Evolutionary conservation across 2,113 vertebrate genomes (phyloP).

Genomic region (Spea multiplicata): DNA sequence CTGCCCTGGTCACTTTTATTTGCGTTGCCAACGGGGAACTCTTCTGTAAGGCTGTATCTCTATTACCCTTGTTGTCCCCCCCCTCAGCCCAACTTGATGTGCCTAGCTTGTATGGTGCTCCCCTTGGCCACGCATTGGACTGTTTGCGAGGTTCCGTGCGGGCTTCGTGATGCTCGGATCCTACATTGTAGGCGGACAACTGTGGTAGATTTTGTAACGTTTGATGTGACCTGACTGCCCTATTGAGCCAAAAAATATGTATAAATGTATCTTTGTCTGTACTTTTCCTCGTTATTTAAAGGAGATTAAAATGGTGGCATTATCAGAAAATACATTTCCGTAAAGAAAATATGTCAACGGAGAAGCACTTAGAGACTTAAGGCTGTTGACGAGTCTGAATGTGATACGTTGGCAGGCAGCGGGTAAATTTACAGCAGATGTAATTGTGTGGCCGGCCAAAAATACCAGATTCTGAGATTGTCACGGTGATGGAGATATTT

Average conservation of each 20-base stretch:
- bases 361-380: background rate
- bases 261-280: background rate
- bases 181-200: slow-evolving; percentile 45
- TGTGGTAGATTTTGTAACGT: slow-evolving; percentile 39
- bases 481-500: no score
- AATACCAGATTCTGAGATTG: no score
- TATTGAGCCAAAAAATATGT: slow-evolving; percentile 53
- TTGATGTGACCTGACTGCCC: slow-evolving; percentile 50
- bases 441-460: no score
- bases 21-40: slow-evolving; percentile 8
- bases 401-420: no score
- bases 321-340: background rate
- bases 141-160: slow-evolving; percentile 25
- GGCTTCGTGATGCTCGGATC: slow-evolving; percentile 58
- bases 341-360: background rate
- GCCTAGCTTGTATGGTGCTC: slow-evolving; percentile 45
- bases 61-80: background rate
- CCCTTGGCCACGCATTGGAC: slow-evolving; percentile 26
- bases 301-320: background rate
- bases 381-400: background rate
- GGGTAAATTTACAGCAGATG: no score
- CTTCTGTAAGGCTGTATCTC: slow-evolving; percentile 2
- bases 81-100: slow-evolving; percentile 5
- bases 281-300: background rate
- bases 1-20: background rate